phyloP scores from a whole-genome alignment of 2,888 invertebrate species.

The Apamea anceps region DNA sequence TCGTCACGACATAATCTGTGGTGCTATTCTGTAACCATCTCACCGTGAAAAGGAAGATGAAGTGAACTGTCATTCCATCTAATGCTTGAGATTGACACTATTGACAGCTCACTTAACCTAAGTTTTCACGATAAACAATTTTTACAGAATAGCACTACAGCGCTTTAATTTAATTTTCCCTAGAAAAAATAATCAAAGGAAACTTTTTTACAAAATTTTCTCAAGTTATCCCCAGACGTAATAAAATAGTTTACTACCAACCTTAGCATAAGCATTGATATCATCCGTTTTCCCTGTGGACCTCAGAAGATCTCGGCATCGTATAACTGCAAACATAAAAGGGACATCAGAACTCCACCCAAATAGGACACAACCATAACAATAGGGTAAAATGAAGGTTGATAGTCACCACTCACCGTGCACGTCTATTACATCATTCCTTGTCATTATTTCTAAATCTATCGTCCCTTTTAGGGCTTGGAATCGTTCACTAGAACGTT shows the following conservation, averaged over 20 bases:
- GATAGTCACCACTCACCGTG: conserved; percentile 92
- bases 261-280: conserved; percentile 96
- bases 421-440: conserved; percentile 91
- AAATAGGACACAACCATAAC: conserved; percentile 31
- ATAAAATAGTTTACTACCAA: conserved; percentile 70
- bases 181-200: neutral
- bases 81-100: neutral
- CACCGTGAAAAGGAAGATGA: neutral
- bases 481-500: conserved; percentile 81
- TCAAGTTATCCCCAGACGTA: conserved; percentile 4
- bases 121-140: neutral
- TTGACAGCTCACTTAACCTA: neutral
- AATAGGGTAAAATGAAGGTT: conserved; percentile 62
- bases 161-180: neutral
- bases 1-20: neutral
- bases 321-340: conserved; percentile 91
- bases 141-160: conserved; percentile 2
- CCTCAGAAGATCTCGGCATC: conserved; percentile 93
- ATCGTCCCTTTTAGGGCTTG: conserved; percentile 90
- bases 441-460: conserved; percentile 91
- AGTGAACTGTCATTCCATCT: neutral
- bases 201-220: neutral
- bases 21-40: neutral
- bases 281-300: conserved; percentile 91
- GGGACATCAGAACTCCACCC: conserved; percentile 35